phyloP scores from a whole-genome alignment of 2,113 vertebrate species.

The Brienomyrus brachyistius region DNA sequence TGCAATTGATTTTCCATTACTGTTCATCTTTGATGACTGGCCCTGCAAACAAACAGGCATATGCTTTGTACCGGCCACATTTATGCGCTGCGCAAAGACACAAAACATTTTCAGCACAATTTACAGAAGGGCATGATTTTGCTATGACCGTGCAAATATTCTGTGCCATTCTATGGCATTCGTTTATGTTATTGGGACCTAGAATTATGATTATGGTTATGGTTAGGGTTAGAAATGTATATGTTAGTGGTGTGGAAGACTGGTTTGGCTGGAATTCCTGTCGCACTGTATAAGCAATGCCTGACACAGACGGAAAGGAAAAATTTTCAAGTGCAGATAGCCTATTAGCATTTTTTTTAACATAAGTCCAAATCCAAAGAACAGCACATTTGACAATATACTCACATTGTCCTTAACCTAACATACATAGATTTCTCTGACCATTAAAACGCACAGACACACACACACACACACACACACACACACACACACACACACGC shows the following conservation, averaged over 20 bases:
- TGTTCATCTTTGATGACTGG: not conserved
- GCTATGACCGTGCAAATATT: not conserved
- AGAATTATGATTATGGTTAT: not conserved
- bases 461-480: not conserved
- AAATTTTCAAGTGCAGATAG: not conserved
- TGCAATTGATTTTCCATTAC: not conserved
- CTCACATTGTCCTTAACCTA: not conserved
- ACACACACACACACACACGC: not conserved
- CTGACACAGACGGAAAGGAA: not conserved
- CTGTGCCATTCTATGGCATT: not conserved
- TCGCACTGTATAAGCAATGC: not conserved
- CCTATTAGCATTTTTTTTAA: not conserved
- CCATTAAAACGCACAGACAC: not conserved
- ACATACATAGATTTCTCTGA: not conserved
- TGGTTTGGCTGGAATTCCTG: not conserved
- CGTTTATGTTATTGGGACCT: not conserved
- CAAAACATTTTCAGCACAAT: not conserved
- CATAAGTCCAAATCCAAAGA: not conserved
- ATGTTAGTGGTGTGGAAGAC: not conserved
- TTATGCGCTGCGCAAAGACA: not conserved
- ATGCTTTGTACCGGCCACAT: not conserved
- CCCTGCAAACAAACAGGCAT: not conserved
- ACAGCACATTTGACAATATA: not conserved
- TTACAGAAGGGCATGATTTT: not conserved
- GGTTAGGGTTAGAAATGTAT: not conserved